Evolutionary conservation across 2,888 invertebrate genomes (phyloP).

Genomic region (Pardosa pseudoannulata): DNA sequence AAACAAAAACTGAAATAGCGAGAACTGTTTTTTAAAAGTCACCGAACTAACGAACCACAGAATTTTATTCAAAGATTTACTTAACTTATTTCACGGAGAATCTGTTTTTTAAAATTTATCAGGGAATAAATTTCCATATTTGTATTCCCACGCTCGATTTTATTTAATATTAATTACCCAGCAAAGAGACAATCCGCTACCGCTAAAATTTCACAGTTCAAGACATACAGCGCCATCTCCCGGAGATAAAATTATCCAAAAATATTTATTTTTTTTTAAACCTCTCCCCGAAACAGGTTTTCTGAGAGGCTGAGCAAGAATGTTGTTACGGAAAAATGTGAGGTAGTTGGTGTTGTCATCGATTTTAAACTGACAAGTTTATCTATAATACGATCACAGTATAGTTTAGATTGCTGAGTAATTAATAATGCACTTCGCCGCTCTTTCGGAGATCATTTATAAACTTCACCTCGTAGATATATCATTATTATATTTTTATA

Average conservation of each 20-base stretch:
- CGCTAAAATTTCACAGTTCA: neutral
- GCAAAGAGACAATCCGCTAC: too few species aligned
- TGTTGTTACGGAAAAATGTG: neutral
- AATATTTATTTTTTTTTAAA: neutral
- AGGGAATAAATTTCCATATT: too few species aligned
- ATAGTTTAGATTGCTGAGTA: slow-evolving; percentile 35
- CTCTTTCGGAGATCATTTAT: slow-evolving; percentile 27
- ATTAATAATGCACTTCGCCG: slow-evolving; percentile 38
- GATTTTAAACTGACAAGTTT: slow-evolving; percentile 53
- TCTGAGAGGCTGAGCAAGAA: neutral
- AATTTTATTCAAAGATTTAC: too few species aligned
- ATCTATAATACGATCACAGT: slow-evolving; percentile 44
- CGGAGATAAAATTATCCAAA: neutral
- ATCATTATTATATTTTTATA: slow-evolving; percentile 48
- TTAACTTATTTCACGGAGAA: too few species aligned
- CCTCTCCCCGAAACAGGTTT: neutral
- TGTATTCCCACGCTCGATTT: too few species aligned
- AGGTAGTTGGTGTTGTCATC: neutral
- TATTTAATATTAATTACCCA: too few species aligned
- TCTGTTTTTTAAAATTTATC: too few species aligned
- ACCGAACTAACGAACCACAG: too few species aligned
- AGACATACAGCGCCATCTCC: slow-evolving; percentile 49
- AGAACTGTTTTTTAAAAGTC: too few species aligned
- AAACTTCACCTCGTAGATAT: slow-evolving; percentile 25
- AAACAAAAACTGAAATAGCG: too few species aligned